Percentiles rank a stretch among this genome's conserved stretches.
These are phyloP conservation scores for Oxytorus armatus DNA, from an alignment of 2,888 invertebrate genomes.

Conservation along the genomic window DNA sequence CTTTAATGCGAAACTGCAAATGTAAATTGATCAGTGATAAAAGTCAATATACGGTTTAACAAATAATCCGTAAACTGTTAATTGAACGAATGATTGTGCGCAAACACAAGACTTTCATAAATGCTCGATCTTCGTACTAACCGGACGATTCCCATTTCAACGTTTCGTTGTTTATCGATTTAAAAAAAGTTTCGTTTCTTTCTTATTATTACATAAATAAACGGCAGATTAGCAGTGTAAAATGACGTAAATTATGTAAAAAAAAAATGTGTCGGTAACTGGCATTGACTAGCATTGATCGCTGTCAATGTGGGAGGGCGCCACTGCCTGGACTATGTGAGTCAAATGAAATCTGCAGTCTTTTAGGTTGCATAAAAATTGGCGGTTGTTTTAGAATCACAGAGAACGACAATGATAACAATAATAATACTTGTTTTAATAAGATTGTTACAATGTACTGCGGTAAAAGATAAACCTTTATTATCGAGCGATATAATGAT, in stretches of 20 bases:
- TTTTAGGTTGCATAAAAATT: too few relatives aligned
- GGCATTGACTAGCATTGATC: conserved; percentile 7
- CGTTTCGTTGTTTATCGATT: conserved; percentile 13
- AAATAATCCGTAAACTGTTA: background rate
- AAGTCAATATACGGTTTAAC: background rate
- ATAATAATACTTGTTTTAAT: background rate
- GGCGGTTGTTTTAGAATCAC: background rate
- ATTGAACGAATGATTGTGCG: too few relatives aligned
- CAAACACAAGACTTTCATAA: background rate
- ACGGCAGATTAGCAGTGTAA: background rate
- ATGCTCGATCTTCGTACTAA: conserved; percentile 70
- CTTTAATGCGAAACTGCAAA: conserved; percentile 80
- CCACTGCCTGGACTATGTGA: conserved; percentile 4
- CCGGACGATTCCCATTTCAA: conserved; percentile 77
- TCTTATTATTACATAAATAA: conserved; percentile 21
- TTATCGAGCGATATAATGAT: conserved; percentile 13
- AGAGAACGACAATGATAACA: background rate
- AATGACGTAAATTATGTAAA: conserved; percentile 59
- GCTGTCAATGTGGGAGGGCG: conserved; percentile 48
- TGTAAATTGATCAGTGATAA: conserved; percentile 62
- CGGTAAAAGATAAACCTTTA: background rate
- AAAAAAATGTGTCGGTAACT: conserved; percentile 1
- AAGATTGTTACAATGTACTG: background rate
- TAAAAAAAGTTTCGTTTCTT: background rate
- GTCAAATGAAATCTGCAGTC: conserved; percentile 21